phyloP scores from a whole-genome alignment of 2,113 vertebrate genomes.

The Turnix velox region DNA sequence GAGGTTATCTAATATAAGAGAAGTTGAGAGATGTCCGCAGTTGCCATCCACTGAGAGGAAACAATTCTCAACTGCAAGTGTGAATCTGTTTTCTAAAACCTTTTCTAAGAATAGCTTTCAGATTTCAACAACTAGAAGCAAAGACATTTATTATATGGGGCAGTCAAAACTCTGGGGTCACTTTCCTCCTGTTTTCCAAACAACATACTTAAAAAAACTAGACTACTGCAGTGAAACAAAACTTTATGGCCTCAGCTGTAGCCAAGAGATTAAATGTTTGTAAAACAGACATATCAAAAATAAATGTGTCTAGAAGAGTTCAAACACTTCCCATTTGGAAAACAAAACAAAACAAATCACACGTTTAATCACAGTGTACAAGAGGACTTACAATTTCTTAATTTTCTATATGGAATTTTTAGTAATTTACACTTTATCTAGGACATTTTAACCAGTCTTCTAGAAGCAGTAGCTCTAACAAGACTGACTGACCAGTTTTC shows the following conservation, averaged over 20 bases:
- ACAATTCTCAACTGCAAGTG: not conserved
- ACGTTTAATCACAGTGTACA: not conserved
- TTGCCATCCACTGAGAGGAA: not conserved
- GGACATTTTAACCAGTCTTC: not conserved
- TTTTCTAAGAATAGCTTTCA: not conserved
- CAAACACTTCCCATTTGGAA: not conserved
- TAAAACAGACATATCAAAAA: not conserved
- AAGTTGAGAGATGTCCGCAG: not conserved
- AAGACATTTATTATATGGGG: not conserved
- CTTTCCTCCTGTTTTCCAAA: not conserved
- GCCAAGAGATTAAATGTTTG: not conserved
- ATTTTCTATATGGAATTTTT: not conserved
- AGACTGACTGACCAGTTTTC: not conserved
- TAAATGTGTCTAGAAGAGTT: not conserved
- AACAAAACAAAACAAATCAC: not conserved
- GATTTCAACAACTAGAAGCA: not conserved
- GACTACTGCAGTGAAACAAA: not conserved
- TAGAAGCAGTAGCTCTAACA: not conserved
- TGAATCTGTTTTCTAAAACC: not conserved
- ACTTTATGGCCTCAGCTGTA: not conserved
- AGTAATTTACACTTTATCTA: not conserved
- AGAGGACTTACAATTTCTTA: not conserved
- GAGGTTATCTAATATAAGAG: not conserved
- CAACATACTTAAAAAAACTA: not conserved
- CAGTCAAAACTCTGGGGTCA: not conserved